Conservation (phyloP, 2,888 invertebrate genomes). For the Caenorhabditis becei region DNA sequence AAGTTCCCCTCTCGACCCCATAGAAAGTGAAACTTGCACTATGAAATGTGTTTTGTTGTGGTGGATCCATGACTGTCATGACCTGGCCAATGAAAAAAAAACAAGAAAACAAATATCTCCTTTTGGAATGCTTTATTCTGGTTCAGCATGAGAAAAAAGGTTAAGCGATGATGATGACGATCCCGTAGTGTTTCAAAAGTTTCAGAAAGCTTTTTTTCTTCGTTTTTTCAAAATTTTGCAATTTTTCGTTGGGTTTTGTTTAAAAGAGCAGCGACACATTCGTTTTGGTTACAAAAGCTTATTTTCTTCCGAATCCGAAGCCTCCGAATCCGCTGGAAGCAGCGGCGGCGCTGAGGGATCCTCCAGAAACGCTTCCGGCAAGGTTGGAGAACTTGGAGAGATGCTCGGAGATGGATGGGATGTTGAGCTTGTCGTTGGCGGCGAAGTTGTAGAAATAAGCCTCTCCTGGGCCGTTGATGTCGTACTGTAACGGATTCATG, state of each 20-base stretch:
- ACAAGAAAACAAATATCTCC: background rate
- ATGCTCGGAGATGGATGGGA: constrained; percentile 28
- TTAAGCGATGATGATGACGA: constrained; percentile 36
- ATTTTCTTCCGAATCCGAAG: constrained; percentile 13
- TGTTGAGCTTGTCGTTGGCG: constrained; percentile 36
- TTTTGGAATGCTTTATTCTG: constrained; percentile 48
- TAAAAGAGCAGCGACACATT: background rate
- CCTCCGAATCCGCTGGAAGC: constrained; percentile 29
- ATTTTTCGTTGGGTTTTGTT: background rate
- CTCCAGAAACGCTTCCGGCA: constrained; percentile 11
- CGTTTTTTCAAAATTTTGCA: background rate
- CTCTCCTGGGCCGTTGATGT: constrained; percentile 48
- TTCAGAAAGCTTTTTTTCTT: constrained; percentile 4
- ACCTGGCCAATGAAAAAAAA: background rate
- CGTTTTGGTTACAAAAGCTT: constrained; percentile 11
- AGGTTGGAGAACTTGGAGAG: constrained; percentile 19
- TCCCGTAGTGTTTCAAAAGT: constrained; percentile 34
- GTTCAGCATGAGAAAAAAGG: constrained; percentile 21
- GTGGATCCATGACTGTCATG: too few species aligned
- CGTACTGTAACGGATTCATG: constrained; percentile 35
- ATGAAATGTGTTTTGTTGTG: background rate
- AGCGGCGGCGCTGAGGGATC: background rate
- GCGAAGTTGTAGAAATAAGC: constrained; percentile 56
- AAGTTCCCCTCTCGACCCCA: constrained; percentile 33
- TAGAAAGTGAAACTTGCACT: constrained; percentile 5